Evolutionary conservation across 1,140 invertebrate species (phyloP).

Genomic region (Rhopalosiphum padi): DNA sequence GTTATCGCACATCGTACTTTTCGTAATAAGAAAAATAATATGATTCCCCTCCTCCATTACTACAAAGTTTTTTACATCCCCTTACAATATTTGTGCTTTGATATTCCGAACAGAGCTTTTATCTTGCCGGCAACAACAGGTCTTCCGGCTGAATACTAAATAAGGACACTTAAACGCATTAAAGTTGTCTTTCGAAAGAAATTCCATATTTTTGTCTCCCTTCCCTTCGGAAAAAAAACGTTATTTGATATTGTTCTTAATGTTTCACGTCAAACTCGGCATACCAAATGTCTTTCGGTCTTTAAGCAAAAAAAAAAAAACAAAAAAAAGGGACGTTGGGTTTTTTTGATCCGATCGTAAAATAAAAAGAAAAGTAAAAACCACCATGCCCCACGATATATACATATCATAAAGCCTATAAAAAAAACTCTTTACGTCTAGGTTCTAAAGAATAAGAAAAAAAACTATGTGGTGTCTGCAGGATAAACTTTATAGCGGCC

Average conservation of each 20-base stretch:
- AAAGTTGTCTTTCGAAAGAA: slow-evolving; percentile 58
- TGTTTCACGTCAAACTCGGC: slow-evolving; percentile 55
- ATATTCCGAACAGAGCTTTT: slow-evolving; percentile 56
- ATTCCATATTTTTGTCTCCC: slow-evolving; percentile 54
- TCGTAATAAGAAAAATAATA: slow-evolving; percentile 48
- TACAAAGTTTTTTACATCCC: slow-evolving; percentile 44
- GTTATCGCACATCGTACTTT: slow-evolving; percentile 51
- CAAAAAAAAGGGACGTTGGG: not conserved
- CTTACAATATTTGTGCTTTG: slow-evolving; percentile 47
- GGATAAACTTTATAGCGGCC: slow-evolving; percentile 41
- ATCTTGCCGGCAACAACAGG: slow-evolving; percentile 56
- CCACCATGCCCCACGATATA: not conserved
- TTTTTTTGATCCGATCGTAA: slow-evolving; percentile 30
- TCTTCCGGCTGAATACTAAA: slow-evolving; percentile 58
- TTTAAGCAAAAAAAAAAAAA: slow-evolving; percentile 20
- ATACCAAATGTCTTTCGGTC: slow-evolving; percentile 55
- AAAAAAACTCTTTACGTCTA: slow-evolving; percentile 34
- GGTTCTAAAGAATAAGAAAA: not conserved
- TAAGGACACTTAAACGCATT: slow-evolving; percentile 58
- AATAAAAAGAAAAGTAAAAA: slow-evolving; percentile 33
- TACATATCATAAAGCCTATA: not conserved
- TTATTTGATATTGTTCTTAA: slow-evolving; percentile 58
- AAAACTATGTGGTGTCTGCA: not conserved
- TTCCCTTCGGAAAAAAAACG: not conserved
- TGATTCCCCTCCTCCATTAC: slow-evolving; percentile 47